phyloP scores from a whole-genome alignment of 2,113 vertebrate genomes.

The Thunnus thynnus region DNA sequence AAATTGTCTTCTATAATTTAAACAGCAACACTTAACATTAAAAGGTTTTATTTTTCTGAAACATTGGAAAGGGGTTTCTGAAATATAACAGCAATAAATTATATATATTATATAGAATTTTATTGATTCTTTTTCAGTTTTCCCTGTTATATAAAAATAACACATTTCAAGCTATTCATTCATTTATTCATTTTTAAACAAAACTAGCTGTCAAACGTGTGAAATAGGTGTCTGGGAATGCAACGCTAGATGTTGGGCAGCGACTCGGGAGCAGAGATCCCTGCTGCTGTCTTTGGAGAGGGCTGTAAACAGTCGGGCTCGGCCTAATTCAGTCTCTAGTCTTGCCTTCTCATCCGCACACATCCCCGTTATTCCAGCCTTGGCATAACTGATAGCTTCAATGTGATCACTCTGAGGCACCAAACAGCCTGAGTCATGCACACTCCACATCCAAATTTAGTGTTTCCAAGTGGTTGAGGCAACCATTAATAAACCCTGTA shows the following conservation, averaged over 20 bases:
- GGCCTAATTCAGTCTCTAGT: constrained; percentile 44
- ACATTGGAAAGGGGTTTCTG: constrained; percentile 63
- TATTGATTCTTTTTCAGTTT: constrained; percentile 64
- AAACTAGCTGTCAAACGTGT: constrained; percentile 48
- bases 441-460: constrained; percentile 48
- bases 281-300: constrained; percentile 66
- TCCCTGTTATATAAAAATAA: constrained; percentile 81
- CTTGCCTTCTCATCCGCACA: constrained; percentile 33
- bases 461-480: constrained; percentile 54
- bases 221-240: constrained; percentile 52
- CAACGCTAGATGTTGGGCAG: constrained; percentile 47
- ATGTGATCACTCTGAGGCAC: constrained; percentile 19
- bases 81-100: constrained; percentile 82
- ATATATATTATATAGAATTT: constrained; percentile 82
- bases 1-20: constrained; percentile 64
- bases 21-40: constrained; percentile 63
- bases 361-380: constrained; percentile 32
- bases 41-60: constrained; percentile 45
- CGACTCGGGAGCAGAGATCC: constrained; percentile 38
- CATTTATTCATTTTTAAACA: constrained; percentile 61
- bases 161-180: constrained; percentile 74
- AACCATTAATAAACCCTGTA: constrained; percentile 55
- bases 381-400: constrained; percentile 16
- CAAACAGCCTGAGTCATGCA: constrained; percentile 26
- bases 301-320: constrained; percentile 64